phyloP scores from a whole-genome alignment of 2,797 vertebrate species.

The Falco biarmicus region DNA sequence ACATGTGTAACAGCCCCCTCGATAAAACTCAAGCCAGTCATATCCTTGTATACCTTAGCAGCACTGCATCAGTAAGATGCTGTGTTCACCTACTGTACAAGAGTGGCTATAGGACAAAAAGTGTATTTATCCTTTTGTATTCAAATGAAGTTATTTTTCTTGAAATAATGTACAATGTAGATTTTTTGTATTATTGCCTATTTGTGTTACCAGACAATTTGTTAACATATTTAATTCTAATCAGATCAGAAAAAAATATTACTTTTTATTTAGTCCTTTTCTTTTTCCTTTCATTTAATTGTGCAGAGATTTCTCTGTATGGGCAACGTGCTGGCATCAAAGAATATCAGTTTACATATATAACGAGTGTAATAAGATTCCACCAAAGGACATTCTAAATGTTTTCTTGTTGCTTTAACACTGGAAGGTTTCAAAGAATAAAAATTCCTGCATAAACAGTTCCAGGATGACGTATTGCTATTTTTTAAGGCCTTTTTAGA shows the following conservation, averaged over 20 bases:
- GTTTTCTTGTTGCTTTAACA: conserved; percentile 99
- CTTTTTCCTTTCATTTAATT: conserved; percentile 81
- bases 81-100: conserved; percentile 79
- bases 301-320: conserved; percentile 93
- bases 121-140: conserved; percentile 98
- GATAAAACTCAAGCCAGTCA: conserved; percentile 76
- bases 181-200: conserved; percentile 97
- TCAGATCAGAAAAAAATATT: conserved; percentile 79
- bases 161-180: conserved; percentile 90
- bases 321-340: conserved; percentile 97
- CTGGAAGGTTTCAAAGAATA: conserved; percentile 95
- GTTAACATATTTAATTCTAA: conserved; percentile 86
- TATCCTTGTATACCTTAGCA: conserved; percentile 82
- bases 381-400: conserved; percentile 99
- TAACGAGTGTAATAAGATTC: conserved; percentile 95
- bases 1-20: conserved; percentile 85
- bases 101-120: conserved; percentile 86
- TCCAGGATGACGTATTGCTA: conserved; percentile 64
- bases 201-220: conserved; percentile 92
- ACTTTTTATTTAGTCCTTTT: conserved; percentile 77
- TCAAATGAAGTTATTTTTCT: conserved; percentile 98
- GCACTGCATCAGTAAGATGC: conserved; percentile 76
- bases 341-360: conserved; percentile 99
- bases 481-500: conserved; percentile 70
- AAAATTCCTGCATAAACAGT: conserved; percentile 84